Conservation (phyloP, 2,888 invertebrate genomes). For the Patella depressa region DNA sequence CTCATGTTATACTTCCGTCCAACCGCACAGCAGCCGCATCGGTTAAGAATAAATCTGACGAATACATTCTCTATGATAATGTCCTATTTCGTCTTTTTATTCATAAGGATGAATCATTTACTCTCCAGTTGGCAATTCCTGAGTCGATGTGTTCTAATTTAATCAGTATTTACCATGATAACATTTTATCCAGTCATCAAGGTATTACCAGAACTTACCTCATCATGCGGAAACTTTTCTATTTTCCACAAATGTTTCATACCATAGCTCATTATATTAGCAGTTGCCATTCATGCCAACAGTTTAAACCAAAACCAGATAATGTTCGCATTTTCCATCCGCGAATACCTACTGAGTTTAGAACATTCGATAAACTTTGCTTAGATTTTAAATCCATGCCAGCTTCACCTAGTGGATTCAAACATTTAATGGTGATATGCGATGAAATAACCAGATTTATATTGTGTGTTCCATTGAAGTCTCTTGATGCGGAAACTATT, state of each 20-base stretch:
- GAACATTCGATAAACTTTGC: background rate
- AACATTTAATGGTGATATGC: slow-evolving; percentile 2
- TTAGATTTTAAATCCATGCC: slow-evolving; percentile 1
- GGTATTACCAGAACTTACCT: slow-evolving; percentile 1
- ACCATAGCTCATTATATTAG: background rate
- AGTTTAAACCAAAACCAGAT: background rate
- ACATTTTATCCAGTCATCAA: background rate
- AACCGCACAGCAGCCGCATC: background rate
- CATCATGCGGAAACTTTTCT: background rate
- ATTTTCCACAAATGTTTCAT: background rate
- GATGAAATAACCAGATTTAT: slow-evolving; percentile 8
- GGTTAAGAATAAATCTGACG: background rate
- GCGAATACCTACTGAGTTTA: background rate
- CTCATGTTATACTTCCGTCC: background rate
- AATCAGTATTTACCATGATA: background rate
- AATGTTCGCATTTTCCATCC: background rate
- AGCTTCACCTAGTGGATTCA: background rate
- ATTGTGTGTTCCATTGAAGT: background rate
- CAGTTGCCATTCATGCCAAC: background rate
- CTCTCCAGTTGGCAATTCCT: background rate
- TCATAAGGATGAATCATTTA: background rate
- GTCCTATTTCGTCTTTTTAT: background rate
- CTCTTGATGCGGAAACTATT: background rate
- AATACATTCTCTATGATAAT: slow-evolving; percentile 1
- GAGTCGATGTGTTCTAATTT: background rate